These are phyloP conservation scores for Cheiracanthium punctorium DNA, from an alignment of 2,888 invertebrate species.

Conservation along the genomic window DNA sequence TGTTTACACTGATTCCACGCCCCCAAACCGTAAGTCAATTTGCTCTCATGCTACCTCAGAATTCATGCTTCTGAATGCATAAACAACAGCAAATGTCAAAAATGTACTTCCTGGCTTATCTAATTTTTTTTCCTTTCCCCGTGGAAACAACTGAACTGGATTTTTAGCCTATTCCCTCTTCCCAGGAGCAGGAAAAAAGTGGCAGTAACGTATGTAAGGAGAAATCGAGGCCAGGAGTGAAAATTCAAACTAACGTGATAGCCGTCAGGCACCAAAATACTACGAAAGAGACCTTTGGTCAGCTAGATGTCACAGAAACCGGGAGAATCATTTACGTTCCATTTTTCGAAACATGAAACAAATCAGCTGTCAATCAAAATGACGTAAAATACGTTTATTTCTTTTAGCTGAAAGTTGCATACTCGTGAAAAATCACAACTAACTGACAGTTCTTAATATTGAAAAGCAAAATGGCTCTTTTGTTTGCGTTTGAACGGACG, in stretches of 20 bases:
- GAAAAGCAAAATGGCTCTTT: too few relatives aligned
- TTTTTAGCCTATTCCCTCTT: background rate
- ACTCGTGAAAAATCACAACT: too few relatives aligned
- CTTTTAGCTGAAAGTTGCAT: too few relatives aligned
- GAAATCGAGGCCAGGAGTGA: background rate
- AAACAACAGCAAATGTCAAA: background rate
- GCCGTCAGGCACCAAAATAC: background rate
- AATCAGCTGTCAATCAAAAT: too few relatives aligned
- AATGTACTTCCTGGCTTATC: background rate
- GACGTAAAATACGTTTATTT: too few relatives aligned
- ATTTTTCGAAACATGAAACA: background rate
- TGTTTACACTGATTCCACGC: too few relatives aligned
- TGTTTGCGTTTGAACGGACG: too few relatives aligned
- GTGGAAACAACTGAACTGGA: background rate
- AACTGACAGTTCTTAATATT: too few relatives aligned
- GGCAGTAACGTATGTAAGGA: background rate
- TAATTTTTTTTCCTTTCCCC: background rate
- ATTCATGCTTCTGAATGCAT: background rate
- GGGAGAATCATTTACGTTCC: background rate
- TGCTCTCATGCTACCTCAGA: background rate
- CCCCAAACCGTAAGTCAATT: too few relatives aligned
- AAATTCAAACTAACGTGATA: background rate
- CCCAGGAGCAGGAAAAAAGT: too few relatives aligned
- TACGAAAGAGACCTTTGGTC: conserved; percentile 28
- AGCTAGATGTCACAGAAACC: background rate